Percentiles rank a stretch among this genome's conserved stretches.
Evolutionary conservation across 2,797 vertebrate genomes (phyloP).

Genomic region (Balearica regulorum): DNA sequence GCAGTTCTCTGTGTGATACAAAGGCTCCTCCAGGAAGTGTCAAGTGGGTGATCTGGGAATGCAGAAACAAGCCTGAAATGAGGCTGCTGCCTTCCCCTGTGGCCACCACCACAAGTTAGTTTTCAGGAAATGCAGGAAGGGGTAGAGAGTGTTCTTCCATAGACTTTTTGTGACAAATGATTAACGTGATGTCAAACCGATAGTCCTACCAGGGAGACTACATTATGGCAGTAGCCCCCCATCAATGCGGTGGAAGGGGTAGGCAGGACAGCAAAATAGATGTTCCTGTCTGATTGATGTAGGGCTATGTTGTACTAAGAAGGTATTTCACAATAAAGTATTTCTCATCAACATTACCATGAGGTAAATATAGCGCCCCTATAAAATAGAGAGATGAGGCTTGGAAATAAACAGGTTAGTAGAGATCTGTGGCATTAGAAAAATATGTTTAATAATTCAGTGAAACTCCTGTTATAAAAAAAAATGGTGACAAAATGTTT

Average conservation of each 20-base stretch:
- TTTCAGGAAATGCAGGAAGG: background rate
- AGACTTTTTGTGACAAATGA: background rate
- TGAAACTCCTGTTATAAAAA: background rate
- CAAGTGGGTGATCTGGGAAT: background rate
- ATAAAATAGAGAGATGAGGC: background rate
- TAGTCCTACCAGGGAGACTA: background rate
- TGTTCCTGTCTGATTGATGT: background rate
- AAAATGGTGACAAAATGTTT: accelerated
- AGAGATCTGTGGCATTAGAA: background rate
- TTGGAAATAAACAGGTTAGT: background rate
- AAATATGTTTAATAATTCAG: background rate
- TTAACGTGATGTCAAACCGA: background rate
- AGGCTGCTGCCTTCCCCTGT: background rate
- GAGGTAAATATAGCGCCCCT: background rate
- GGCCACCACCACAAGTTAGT: background rate
- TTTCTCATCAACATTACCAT: background rate
- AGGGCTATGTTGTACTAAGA: background rate
- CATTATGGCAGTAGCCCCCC: too few species aligned
- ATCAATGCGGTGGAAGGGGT: background rate
- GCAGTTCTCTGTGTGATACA: background rate
- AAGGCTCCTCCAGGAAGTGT: background rate
- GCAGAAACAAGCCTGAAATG: background rate
- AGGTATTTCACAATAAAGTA: background rate
- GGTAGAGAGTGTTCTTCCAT: background rate
- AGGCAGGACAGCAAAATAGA: background rate